phyloP scores from a whole-genome alignment of 1,140 invertebrate genomes.

The Ceratosolen fusciceps region DNA sequence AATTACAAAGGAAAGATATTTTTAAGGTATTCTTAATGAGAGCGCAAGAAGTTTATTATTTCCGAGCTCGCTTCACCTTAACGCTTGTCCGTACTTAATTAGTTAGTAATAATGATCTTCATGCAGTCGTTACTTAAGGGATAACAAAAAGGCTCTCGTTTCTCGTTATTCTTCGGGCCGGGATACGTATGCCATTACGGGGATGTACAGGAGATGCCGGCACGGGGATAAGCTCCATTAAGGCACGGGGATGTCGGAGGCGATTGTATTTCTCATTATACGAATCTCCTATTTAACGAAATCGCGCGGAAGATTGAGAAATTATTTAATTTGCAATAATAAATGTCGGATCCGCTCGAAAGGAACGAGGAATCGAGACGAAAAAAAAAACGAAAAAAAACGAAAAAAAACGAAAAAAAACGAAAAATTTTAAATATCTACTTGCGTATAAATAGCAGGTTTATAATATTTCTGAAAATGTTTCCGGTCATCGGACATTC shows the following conservation, averaged over 20 bases:
- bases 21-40: constrained; percentile 1
- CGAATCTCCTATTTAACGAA: constrained; percentile 24
- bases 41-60: constrained; percentile 16
- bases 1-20: constrained; percentile 3
- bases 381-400: no score
- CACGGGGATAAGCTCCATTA: constrained; percentile 22
- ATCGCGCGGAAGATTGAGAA: constrained; percentile 20
- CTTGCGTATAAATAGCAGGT: constrained; percentile 11
- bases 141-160: constrained; percentile 12
- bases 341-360: background rate
- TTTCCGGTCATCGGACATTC: background rate
- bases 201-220: constrained; percentile 15
- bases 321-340: constrained; percentile 28
- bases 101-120: constrained; percentile 15
- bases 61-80: background rate
- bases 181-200: constrained; percentile 19
- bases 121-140: constrained; percentile 15
- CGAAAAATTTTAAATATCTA: constrained; percentile 3
- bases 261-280: constrained; percentile 26
- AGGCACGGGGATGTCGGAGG: constrained; percentile 16
- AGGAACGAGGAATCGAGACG: constrained; percentile 10
- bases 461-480: constrained; percentile 12
- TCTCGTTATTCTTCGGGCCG: constrained; percentile 17
- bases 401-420: no score
- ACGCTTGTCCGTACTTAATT: constrained; percentile 1